Evolutionary conservation across 2,797 vertebrate species (phyloP).

Genomic region (Cirrhinus mrigala): DNA sequence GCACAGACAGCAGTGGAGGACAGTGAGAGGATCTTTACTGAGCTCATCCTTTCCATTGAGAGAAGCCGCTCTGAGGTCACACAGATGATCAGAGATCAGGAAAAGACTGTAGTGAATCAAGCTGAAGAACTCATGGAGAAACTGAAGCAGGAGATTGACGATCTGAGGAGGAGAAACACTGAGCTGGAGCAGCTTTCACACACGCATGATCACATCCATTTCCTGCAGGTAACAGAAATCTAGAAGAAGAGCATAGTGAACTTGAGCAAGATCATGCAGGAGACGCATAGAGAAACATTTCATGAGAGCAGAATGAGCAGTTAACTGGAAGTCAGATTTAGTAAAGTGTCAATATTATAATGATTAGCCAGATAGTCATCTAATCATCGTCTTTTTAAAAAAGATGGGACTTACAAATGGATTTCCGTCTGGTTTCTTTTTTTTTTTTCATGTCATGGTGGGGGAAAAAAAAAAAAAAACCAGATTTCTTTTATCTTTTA

Average conservation of each 20-base stretch:
- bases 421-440: no score
- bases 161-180: conserved; percentile 28
- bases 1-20: no score
- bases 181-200: conserved; percentile 37
- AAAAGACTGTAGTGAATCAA: conserved; percentile 25
- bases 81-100: conserved; percentile 47
- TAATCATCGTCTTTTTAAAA: no score
- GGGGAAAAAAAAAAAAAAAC: no score
- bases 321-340: no score
- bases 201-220: conserved; percentile 19
- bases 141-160: conserved; percentile 41
- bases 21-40: no score
- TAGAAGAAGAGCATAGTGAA: background rate
- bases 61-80: conserved; percentile 24
- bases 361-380: no score
- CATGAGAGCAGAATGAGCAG: background rate
- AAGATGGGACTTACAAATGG: no score
- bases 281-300: background rate
- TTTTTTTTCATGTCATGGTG: no score
- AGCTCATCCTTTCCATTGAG: no score
- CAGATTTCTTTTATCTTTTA: no score
- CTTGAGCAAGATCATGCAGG: background rate
- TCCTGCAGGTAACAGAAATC: background rate
- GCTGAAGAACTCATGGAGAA: conserved; percentile 26
- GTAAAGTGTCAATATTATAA: no score